These are phyloP conservation scores for Hypomesus transpacificus DNA, from an alignment of 2,113 vertebrate species.

Conservation along the genomic window DNA sequence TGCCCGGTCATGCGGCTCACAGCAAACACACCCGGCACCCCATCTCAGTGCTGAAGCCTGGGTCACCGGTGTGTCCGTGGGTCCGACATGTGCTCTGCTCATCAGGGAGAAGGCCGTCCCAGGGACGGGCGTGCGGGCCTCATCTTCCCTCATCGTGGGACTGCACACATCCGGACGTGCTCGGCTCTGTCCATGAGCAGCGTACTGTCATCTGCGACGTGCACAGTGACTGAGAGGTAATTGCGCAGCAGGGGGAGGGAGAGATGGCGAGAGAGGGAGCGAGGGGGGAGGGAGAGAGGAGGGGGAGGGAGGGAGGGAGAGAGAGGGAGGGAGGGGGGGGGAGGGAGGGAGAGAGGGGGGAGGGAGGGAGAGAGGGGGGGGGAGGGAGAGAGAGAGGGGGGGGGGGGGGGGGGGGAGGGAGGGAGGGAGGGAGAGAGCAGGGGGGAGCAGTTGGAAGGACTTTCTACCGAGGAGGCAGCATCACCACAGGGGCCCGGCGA, in stretches of 20 bases:
- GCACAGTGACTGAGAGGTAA: constrained; percentile 36
- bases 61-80: constrained; percentile 22
- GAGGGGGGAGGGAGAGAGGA: background rate
- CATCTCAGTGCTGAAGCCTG: background rate
- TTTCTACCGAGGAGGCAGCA: constrained; percentile 36
- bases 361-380: background rate
- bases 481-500: constrained; percentile 46
- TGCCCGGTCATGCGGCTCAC: no score
- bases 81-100: constrained; percentile 17
- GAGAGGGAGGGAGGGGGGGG: background rate
- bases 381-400: constrained; percentile 26
- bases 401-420: no score
- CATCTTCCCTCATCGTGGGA: background rate
- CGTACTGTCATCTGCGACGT: constrained; percentile 10
- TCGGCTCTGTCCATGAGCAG: background rate
- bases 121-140: background rate
- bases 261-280: constrained; percentile 10
- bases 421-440: background rate
- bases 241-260: constrained; percentile 25
- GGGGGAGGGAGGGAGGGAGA: background rate
- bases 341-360: background rate
- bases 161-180: background rate
- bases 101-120: constrained; percentile 10
- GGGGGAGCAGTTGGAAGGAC: constrained; percentile 38
- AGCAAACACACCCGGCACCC: background rate